Base-by-base conservation (phyloP, 2,888 invertebrate species). In the Celastrina argiolus region DNA sequence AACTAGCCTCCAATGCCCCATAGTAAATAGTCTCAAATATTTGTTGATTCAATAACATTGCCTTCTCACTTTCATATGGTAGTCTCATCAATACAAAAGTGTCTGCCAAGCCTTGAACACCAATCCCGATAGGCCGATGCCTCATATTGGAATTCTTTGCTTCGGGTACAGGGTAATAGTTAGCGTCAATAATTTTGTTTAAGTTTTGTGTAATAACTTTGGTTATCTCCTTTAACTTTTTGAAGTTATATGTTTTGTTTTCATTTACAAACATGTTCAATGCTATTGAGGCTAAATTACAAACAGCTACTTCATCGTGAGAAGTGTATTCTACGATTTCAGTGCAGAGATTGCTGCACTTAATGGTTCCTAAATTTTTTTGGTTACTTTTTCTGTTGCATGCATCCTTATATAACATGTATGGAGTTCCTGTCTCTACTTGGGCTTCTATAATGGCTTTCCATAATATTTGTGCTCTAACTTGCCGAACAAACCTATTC, bases 11-110 rank as follows among this genome's bases (percentile, higher is more conserved):
- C 69, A 99, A 86, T 0, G 99, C 98, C n/a, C 96, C 98, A 85
- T 96, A 98, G 83, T 99, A 99, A 72, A 99, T 95, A 0, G 99
- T 99, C 92, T 99, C 99, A 85, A 99, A 99, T 74, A 99, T 98
- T 81, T 98, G 96, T 74, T 95, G 95, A 86, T 99, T 99, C 26
- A 99, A 90, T 74, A 95, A 90, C 68, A 94, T 92, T 0, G 99
- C 98, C 78, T 96, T 93, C 65, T 94, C 93, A 78, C 97, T 97
- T 79, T 98, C 99, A 82, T 98, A 99, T 0, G 99, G 97, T 83
- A 94, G 93, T 63, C 98, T 93, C 96, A 99, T 95, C 61, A 98
- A 86, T 70, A 99, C 96, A 83, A 99, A 98, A 12, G 99, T 94
- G 91, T 99, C 99, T 0, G 99, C 99, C 69, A 99, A 90, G 3